Conservation (phyloP, 2,797 vertebrate species). For the Parauchenoglanis punctatus region DNA sequence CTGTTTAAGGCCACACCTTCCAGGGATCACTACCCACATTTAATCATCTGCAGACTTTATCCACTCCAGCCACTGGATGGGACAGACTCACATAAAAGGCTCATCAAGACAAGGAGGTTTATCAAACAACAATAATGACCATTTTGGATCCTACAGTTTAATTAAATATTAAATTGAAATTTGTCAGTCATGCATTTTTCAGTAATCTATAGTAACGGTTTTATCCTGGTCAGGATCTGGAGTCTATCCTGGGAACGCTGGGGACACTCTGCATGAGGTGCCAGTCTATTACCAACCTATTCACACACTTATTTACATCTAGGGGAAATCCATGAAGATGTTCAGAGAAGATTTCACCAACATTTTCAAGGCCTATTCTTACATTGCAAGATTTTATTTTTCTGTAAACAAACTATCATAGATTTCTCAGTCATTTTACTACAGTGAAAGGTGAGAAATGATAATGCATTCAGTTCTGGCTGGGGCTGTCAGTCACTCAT, state of each 20-base stretch:
- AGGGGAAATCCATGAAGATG: background rate
- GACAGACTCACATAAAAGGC: no score
- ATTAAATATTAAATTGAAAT: background rate
- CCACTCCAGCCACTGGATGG: no score
- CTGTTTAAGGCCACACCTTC: no score
- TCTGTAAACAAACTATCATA: background rate
- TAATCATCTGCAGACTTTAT: no score
- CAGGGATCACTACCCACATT: no score
- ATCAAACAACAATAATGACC: no score
- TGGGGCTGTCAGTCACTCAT: background rate
- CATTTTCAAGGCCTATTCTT: background rate
- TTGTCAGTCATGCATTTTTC: background rate
- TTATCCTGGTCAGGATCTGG: background rate
- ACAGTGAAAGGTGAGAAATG: background rate
- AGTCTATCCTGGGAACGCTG: background rate
- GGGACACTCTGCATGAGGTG: background rate
- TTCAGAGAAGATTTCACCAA: background rate
- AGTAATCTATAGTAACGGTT: background rate
- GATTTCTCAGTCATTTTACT: background rate
- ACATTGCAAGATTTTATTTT: background rate
- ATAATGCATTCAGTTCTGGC: background rate
- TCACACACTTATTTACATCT: background rate
- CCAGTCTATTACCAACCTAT: background rate
- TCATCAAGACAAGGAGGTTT: no score
- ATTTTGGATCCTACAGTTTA: background rate